These are phyloP conservation scores for Sphaerophoria taeniata DNA, from an alignment of 2,888 invertebrate species.

Conservation along the genomic window DNA sequence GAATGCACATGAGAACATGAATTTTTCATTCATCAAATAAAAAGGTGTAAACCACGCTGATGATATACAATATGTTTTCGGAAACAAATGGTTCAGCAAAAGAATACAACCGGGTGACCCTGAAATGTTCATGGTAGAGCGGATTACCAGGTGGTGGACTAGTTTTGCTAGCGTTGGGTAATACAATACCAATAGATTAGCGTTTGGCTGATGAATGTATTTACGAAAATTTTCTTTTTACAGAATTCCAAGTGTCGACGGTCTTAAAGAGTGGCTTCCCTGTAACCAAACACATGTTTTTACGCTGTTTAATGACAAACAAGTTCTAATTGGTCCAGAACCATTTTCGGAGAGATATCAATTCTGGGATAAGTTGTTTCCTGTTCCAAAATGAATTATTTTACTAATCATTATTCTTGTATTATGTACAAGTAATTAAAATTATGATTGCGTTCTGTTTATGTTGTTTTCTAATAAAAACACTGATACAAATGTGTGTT, in stretches of 20 bases:
- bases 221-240: neutral
- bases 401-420: no score
- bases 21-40: neutral
- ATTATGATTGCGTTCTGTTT: no score
- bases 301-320: constrained; percentile 68
- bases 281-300: neutral
- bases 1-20: neutral
- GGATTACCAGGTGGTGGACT: constrained; percentile 81
- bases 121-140: constrained; percentile 82
- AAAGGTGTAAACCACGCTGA: constrained; percentile 77
- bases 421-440: no score
- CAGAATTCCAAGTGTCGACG: constrained; percentile 15
- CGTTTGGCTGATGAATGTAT: neutral
- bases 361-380: constrained; percentile 63
- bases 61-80: constrained; percentile 78
- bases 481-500: no score
- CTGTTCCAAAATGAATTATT: neutral
- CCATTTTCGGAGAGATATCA: constrained; percentile 54
- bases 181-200: neutral
- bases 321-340: constrained; percentile 51
- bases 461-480: no score
- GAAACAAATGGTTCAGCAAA: constrained; percentile 77
- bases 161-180: constrained; percentile 81
- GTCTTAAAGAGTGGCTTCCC: constrained; percentile 43
- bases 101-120: constrained; percentile 78